These are phyloP conservation scores for Euwallacea similis DNA, from an alignment of 1,140 invertebrate genomes.

Conservation along the genomic window DNA sequence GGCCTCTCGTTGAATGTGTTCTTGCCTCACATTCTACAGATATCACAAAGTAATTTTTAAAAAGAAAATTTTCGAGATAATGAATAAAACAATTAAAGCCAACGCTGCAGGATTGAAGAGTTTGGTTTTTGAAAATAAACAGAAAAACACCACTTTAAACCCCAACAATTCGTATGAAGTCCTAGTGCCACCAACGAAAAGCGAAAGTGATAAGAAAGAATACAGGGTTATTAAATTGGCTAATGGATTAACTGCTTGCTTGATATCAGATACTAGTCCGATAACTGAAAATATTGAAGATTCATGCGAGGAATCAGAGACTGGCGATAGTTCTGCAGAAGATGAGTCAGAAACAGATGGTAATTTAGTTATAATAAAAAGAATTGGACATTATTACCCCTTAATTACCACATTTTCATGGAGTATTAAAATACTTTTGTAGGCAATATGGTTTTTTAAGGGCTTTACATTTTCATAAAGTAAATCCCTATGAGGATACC, in stretches of 20 bases:
- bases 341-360: slow-evolving; percentile 24
- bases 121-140: not conserved
- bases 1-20: not conserved
- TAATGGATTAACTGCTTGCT: slow-evolving; percentile 69
- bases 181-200: slow-evolving; percentile 59
- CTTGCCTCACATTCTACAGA: not conserved
- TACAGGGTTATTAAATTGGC: slow-evolving; percentile 64
- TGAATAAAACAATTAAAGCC: slow-evolving; percentile 1
- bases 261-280: slow-evolving; percentile 62
- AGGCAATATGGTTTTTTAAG: no score
- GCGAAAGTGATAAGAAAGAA: slow-evolving; percentile 63
- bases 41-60: not conserved
- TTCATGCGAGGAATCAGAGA: slow-evolving; percentile 1
- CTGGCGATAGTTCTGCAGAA: slow-evolving; percentile 36
- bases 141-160: not conserved
- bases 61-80: not conserved
- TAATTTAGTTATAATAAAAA: not conserved
- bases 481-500: no score
- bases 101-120: not conserved
- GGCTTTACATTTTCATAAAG: no score
- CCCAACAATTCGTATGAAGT: slow-evolving; percentile 14
- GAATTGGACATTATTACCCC: no score
- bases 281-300: slow-evolving; percentile 60
- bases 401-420: no score
- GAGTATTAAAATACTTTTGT: no score